A percentile compares a stretch with the other conserved stretches of the same genome.
Evolutionary conservation across 2,797 vertebrate species (phyloP).

Genomic region (Nyctibius grandis): DNA sequence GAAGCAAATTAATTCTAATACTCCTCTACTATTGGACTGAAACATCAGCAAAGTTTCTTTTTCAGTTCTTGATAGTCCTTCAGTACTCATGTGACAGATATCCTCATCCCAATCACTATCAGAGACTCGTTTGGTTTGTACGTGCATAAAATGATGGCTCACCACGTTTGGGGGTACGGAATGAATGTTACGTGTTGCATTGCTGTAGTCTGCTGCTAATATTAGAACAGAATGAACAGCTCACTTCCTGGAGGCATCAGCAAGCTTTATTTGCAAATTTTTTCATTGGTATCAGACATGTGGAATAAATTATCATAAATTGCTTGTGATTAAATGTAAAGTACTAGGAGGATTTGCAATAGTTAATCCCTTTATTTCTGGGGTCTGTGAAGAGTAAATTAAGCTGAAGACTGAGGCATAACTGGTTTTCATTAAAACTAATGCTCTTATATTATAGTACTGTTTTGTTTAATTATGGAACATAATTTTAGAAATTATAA

Average conservation of each 20-base stretch:
- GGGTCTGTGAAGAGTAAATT: slow-evolving; percentile 22
- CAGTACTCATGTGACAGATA: not conserved
- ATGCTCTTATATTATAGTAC: not conserved
- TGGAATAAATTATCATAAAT: slow-evolving; percentile 70
- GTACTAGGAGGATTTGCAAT: slow-evolving; percentile 37
- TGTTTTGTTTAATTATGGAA: slow-evolving; percentile 38
- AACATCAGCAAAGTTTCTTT: not conserved
- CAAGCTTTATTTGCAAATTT: not conserved
- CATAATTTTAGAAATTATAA: slow-evolving; percentile 15
- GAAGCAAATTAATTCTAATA: not conserved
- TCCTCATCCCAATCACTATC: not conserved
- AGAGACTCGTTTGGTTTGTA: not conserved
- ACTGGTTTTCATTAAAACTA: slow-evolving; percentile 41
- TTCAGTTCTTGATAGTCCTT: not conserved
- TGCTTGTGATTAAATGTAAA: slow-evolving; percentile 54
- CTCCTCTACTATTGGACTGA: not conserved
- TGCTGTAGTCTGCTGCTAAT: slow-evolving; percentile 67
- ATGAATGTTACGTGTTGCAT: slow-evolving; percentile 21
- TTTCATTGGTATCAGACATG: slow-evolving; percentile 52
- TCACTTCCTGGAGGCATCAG: slow-evolving; percentile 67
- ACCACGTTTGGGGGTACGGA: not conserved
- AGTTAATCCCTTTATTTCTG: slow-evolving; percentile 48
- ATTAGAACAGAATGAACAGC: slow-evolving; percentile 61
- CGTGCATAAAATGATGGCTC: not conserved
- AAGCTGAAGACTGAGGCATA: not conserved